A percentile compares a stretch with the other conserved stretches of the same genome.
These are phyloP conservation scores for Chaetodon trifasciatus DNA, from an alignment of 2,797 vertebrate genomes.

Conservation along the genomic window DNA sequence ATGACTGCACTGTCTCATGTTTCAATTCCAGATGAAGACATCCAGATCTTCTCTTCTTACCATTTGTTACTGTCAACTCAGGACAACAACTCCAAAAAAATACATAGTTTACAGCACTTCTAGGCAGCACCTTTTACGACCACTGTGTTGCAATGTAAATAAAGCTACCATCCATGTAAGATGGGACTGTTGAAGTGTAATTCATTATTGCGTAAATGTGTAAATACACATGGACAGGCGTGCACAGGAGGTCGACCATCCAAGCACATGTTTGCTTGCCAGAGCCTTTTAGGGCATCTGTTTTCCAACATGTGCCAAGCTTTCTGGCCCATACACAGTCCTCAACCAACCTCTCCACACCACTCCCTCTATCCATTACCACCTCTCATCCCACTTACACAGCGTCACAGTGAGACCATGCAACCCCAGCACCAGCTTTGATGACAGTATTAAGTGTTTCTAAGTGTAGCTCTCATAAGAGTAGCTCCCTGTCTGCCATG, in stretches of 20 bases:
- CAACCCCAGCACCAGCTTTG: constrained; percentile 39
- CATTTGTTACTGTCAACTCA: not conserved
- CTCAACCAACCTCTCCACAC: constrained; percentile 50
- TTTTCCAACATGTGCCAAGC: constrained; percentile 28
- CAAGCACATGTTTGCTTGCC: constrained; percentile 21
- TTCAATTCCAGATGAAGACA: not conserved
- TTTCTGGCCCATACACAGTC: constrained; percentile 31
- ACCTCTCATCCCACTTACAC: constrained; percentile 42
- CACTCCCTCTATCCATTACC: constrained; percentile 45
- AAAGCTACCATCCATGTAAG: not conserved
- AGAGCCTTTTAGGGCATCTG: constrained; percentile 12
- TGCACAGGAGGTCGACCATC: constrained; percentile 6
- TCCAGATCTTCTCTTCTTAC: not conserved
- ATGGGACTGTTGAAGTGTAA: not conserved
- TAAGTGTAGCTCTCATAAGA: constrained; percentile 53
- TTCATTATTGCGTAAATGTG: constrained; percentile 14
- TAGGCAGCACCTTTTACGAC: not conserved
- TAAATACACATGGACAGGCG: constrained; percentile 11
- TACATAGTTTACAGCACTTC: not conserved
- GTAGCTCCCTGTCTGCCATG: constrained; percentile 50
- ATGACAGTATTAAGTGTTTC: constrained; percentile 70
- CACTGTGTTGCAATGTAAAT: constrained; percentile 4
- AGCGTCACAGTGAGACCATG: constrained; percentile 40
- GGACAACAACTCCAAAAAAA: not conserved
- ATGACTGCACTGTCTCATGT: not conserved